Base-by-base conservation (phyloP, 1,140 invertebrate genomes). In the Formica selysi region DNA sequence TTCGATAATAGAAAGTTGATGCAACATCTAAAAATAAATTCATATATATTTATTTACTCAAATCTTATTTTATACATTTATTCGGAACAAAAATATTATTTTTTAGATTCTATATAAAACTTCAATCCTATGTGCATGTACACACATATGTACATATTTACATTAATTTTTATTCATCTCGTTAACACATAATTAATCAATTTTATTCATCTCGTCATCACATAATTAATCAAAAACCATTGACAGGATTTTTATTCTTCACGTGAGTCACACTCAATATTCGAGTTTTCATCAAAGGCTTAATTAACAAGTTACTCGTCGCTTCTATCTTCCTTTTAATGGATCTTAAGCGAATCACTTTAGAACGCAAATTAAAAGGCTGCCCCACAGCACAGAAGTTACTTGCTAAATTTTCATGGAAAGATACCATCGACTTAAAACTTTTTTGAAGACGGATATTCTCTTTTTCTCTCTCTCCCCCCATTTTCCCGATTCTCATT, bases 311-410 rank as follows among this genome's bases (percentile, higher is more conserved):
- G 65, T 70, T 68, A 41, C 16, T 54, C 44, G 10, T 67, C 22
- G 29, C 16, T 57, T 54, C 51, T 19, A 80, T 80, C 48, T 57
- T 3, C 0, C 48, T 13, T 68, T 80, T 70, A 70, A 80, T 70
- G 1, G 22, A 22, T 16, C 44, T 38, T 38, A 70, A 70, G 64
- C 68, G 48, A 16, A 57, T 29, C 22, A 70, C 22, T 68, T 80
- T 29, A 38, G 41, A 68, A 38, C 44, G 29, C n/a, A 54, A n/a
- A 68, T 79, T 68, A 38, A 79, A 48, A 54, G n/a, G 41, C 64
- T 48, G 19, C 59, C 11, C 6, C 26, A n/a, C 10, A 26, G 19
- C 26, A 19, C 13, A 13, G 2, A 36, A 80, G 62, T 80, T 29
- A 5, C 76, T 38, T 16, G 38, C 13, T 70, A 38, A 57, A 41